Percentiles rank a stretch among this genome's conserved stretches.
These are phyloP conservation scores for Tragelaphus eurycerus DNA, from an alignment of 2,797 vertebrate genomes.

Conservation along the genomic window DNA sequence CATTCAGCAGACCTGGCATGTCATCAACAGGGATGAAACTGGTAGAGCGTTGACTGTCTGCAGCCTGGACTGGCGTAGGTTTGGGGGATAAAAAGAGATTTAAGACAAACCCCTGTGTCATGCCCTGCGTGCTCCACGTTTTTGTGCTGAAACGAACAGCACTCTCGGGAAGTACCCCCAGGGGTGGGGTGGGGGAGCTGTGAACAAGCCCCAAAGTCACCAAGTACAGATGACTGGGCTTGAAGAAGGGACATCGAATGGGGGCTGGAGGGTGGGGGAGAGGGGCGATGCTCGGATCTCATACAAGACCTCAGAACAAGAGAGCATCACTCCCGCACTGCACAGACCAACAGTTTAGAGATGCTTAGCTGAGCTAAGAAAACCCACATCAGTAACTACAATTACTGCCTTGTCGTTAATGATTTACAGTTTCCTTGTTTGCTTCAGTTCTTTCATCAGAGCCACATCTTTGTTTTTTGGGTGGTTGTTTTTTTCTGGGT, in stretches of 20 bases:
- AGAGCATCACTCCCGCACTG: rapidly evolving
- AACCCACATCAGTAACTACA: background rate
- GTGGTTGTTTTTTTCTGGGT: background rate
- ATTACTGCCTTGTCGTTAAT: background rate
- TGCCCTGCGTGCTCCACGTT: rapidly evolving
- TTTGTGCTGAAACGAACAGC: background rate
- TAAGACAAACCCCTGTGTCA: background rate
- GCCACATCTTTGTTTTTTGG: background rate
- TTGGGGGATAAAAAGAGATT: background rate
- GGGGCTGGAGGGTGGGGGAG: rapidly evolving
- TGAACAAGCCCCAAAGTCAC: background rate
- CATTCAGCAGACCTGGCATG: background rate
- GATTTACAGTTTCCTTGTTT: background rate
- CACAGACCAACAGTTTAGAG: background rate
- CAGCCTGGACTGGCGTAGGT: background rate
- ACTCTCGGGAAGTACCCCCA: background rate
- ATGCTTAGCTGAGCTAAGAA: background rate
- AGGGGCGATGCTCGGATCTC: rapidly evolving
- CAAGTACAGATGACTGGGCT: background rate
- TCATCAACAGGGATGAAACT: background rate
- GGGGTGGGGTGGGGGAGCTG: background rate
- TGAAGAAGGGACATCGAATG: background rate
- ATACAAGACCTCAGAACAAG: rapidly evolving
- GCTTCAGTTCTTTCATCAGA: background rate
- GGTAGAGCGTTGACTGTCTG: background rate